Conservation (phyloP, 2,888 invertebrate species). For the Microplitis deprimator region DNA sequence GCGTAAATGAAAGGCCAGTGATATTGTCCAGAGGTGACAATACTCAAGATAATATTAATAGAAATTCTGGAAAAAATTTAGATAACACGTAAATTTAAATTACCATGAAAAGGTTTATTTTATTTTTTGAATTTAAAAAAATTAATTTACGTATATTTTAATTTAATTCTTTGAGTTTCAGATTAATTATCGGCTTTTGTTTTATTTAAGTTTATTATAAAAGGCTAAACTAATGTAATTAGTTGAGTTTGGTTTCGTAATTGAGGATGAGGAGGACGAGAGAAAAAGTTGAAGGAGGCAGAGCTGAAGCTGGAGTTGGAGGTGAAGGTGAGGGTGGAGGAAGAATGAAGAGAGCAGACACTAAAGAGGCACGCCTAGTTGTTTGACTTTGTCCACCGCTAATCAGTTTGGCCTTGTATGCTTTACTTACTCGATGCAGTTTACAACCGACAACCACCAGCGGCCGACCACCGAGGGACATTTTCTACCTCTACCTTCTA, state of each 20-base stretch:
- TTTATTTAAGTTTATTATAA: not conserved
- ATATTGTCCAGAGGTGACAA: not conserved
- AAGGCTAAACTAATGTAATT: too few species aligned
- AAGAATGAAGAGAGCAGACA: too few species aligned
- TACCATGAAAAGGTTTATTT: not conserved
- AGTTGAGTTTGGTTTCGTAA: too few species aligned
- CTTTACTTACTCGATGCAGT: constrained; percentile 14
- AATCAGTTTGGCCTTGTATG: constrained; percentile 15
- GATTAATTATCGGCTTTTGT: too few species aligned
- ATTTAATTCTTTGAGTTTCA: not conserved
- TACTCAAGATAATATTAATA: not conserved
- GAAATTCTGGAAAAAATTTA: not conserved
- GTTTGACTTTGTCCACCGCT: constrained; percentile 15
- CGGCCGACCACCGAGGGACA: constrained; percentile 18
- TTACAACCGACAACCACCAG: constrained; percentile 15
- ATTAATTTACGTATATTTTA: not conserved
- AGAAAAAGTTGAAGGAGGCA: not conserved
- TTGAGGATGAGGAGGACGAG: too few species aligned
- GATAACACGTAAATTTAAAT: not conserved
- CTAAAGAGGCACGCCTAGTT: not conserved
- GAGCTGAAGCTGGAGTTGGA: not conserved
- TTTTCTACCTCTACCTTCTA: not conserved
- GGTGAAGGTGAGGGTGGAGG: not conserved
- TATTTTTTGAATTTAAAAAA: not conserved
- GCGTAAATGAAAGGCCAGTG: constrained; percentile 9